Percentiles rank a stretch among this genome's conserved stretches.
Conservation (phyloP, 2,797 vertebrate genomes). For the Protonibea diacanthus region DNA sequence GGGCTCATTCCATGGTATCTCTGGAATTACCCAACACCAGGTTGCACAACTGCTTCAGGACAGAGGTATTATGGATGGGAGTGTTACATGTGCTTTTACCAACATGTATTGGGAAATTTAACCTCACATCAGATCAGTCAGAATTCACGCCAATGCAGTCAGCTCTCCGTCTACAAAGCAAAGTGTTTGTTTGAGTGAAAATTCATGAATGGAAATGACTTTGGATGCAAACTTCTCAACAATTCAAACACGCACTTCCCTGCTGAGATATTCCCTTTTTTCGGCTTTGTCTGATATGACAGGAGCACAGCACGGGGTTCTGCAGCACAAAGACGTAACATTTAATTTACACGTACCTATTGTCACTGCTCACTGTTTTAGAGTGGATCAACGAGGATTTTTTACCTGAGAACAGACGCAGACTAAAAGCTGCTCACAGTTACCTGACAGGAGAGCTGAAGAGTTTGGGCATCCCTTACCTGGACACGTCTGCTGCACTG, state of each 20-base stretch:
- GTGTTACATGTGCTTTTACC: conserved; percentile 5
- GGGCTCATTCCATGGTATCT: conserved; percentile 90
- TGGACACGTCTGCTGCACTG: conserved; percentile 89
- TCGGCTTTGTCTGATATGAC: conserved; percentile 12
- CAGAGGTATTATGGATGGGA: conserved; percentile 86
- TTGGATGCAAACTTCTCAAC: not conserved
- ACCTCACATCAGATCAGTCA: not conserved
- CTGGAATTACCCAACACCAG: conserved; percentile 91
- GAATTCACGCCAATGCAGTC: not conserved
- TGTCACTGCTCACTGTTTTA: conserved; percentile 64
- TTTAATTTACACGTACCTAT: conserved; percentile 25
- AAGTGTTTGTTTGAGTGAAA: not conserved
- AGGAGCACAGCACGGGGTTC: conserved; percentile 16
- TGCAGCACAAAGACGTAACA: conserved; percentile 20
- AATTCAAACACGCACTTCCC: conserved; percentile 9
- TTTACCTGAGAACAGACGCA: conserved; percentile 89
- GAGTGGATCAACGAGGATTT: conserved; percentile 94
- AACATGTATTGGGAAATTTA: conserved; percentile 2
- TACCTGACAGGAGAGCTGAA: conserved; percentile 89
- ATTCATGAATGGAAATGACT: conserved; percentile 2
- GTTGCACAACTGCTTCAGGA: conserved; percentile 92
- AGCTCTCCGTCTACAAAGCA: not conserved
- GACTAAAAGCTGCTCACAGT: conserved; percentile 89
- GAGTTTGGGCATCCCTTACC: conserved; percentile 88
- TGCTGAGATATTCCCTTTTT: not conserved